phyloP scores from a whole-genome alignment of 2,797 vertebrate species.

The Labroides dimidiatus region DNA sequence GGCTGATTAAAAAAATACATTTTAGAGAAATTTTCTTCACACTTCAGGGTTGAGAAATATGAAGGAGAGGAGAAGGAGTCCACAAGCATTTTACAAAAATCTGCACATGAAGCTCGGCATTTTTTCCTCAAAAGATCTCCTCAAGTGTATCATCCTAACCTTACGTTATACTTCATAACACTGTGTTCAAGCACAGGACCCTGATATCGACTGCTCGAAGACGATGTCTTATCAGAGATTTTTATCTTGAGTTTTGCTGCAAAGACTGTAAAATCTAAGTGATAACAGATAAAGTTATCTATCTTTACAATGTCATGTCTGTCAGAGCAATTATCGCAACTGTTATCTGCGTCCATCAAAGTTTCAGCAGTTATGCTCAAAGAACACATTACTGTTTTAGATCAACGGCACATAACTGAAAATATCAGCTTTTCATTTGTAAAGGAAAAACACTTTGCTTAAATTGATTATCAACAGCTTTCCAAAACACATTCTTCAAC shows the following conservation, averaged over 20 bases:
- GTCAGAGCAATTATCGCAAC: conserved; percentile 71
- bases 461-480: conserved; percentile 1
- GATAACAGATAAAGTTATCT: conserved; percentile 79
- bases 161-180: conserved; percentile 1
- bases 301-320: conserved; percentile 58
- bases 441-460: conserved; percentile 1
- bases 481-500: neutral
- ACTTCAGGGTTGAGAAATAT: neutral
- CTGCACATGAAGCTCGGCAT: neutral
- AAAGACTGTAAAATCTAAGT: conserved; percentile 73
- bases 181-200: conserved; percentile 24
- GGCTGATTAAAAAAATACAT: conserved; percentile 32
- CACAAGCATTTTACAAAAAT: too few relatives aligned
- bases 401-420: neutral
- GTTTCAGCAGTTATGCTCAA: neutral
- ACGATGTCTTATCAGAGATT: conserved; percentile 60
- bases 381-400: neutral
- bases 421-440: conserved; percentile 24
- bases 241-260: conserved; percentile 66
- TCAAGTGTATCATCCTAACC: conserved; percentile 56
- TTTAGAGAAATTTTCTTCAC: conserved; percentile 11
- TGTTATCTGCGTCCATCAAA: conserved; percentile 69
- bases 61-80: too few relatives aligned
- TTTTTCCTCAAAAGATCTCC: neutral
- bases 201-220: conserved; percentile 44